These are phyloP conservation scores for Promerops cafer DNA, from an alignment of 2,113 vertebrate species.

Conservation along the genomic window DNA sequence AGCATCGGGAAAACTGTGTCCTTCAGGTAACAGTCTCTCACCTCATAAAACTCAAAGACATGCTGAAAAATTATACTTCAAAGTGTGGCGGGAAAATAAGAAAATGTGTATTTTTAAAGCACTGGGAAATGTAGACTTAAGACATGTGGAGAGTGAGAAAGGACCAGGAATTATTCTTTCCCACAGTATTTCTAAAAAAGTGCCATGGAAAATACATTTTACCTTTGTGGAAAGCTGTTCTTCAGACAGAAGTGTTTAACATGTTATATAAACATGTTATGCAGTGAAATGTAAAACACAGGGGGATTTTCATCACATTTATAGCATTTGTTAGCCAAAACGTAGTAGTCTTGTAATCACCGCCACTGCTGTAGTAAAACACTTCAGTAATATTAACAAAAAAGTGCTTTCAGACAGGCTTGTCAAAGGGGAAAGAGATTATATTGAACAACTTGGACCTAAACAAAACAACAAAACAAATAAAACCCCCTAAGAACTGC, in stretches of 20 bases:
- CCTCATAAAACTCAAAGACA: background rate
- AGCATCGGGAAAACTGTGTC: background rate
- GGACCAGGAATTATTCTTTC: background rate
- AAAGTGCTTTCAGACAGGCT: background rate
- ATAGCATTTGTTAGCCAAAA: conserved; percentile 68
- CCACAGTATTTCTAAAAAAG: conserved; percentile 13
- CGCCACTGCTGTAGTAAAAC: conserved; percentile 33
- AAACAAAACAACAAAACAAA: background rate
- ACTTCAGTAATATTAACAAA: conserved; percentile 42
- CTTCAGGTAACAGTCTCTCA: background rate
- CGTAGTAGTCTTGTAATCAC: conserved; percentile 41
- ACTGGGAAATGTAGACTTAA: background rate
- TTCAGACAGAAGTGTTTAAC: conserved; percentile 63
- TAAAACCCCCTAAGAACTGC: background rate
- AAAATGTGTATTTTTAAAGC: background rate
- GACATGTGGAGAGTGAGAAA: background rate
- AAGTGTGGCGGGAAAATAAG: background rate
- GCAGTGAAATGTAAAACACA: conserved; percentile 68
- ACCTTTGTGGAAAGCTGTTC: conserved; percentile 55
- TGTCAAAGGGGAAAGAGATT: background rate
- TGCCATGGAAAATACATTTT: conserved; percentile 30
- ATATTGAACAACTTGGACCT: background rate
- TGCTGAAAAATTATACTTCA: background rate
- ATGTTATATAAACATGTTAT: conserved; percentile 68
- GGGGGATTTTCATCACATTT: conserved; percentile 67